Conservation (phyloP, 2,797 vertebrate species). For the Potorous gilbertii region DNA sequence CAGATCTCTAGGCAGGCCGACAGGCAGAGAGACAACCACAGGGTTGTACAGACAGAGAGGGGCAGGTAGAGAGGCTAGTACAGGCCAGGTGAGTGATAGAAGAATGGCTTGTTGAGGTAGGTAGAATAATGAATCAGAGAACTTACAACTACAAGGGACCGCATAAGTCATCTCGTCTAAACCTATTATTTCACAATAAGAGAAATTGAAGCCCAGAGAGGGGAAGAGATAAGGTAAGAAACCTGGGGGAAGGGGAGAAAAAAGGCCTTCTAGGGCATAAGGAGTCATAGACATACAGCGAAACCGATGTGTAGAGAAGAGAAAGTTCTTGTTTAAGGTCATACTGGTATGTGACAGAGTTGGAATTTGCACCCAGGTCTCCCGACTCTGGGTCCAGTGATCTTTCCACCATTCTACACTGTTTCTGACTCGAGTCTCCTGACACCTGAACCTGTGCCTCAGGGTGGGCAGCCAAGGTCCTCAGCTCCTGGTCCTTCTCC, state of each 20-base stretch:
- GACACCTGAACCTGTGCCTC: not conserved
- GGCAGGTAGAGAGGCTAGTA: constrained; percentile 36
- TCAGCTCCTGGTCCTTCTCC: not conserved
- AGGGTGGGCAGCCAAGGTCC: not conserved
- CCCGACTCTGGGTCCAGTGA: not conserved
- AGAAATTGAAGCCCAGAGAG: not conserved
- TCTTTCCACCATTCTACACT: not conserved
- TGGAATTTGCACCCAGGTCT: not conserved
- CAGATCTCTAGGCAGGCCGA: not conserved
- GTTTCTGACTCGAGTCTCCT: not conserved
- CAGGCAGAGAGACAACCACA: not conserved
- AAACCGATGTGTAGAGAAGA: not conserved
- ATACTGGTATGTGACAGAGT: not conserved
- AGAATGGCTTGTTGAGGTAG: constrained; percentile 16
- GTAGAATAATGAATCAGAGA: not conserved
- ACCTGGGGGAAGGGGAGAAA: not conserved
- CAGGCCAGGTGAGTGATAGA: constrained; percentile 25
- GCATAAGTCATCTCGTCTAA: not conserved
- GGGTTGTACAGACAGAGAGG: not conserved
- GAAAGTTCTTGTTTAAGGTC: not conserved
- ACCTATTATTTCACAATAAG: not conserved
- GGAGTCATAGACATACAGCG: not conserved
- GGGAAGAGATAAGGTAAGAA: not conserved
- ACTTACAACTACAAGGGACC: not conserved
- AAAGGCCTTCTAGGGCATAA: not conserved